phyloP scores from a whole-genome alignment of 2,113 vertebrate species.

The Stigmatopora nigra region DNA sequence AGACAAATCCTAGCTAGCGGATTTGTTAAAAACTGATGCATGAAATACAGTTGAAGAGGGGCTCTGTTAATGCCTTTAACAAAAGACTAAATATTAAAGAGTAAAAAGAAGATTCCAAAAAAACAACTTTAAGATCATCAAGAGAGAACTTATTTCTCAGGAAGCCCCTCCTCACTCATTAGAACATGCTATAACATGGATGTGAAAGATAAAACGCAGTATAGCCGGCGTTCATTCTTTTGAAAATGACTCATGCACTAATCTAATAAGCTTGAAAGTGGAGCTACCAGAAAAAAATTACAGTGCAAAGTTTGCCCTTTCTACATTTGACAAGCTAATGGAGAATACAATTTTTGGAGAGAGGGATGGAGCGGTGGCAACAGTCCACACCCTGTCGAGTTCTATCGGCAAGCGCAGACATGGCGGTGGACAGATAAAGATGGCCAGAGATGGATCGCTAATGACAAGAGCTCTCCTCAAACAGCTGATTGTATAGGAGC shows the following conservation, averaged over 20 bases:
- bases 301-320: neutral
- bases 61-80: too few relatives aligned
- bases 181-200: too few relatives aligned
- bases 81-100: too few relatives aligned
- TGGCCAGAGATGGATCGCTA: neutral
- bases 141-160: too few relatives aligned
- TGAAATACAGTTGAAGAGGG: too few relatives aligned
- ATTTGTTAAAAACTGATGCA: too few relatives aligned
- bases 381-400: conserved; percentile 37
- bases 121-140: too few relatives aligned
- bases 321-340: neutral
- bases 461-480: conserved; percentile 11
- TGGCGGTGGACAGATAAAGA: conserved; percentile 44
- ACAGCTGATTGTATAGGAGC: conserved; percentile 13
- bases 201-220: neutral
- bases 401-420: conserved; percentile 46
- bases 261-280: neutral
- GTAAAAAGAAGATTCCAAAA: too few relatives aligned
- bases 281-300: neutral
- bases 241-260: neutral
- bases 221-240: neutral
- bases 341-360: neutral
- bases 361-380: conserved; percentile 2
- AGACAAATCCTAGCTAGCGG: neutral
- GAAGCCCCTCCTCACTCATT: too few relatives aligned